Base-by-base conservation (phyloP, 2,113 vertebrate genomes). In the Solenodon paradoxus region DNA sequence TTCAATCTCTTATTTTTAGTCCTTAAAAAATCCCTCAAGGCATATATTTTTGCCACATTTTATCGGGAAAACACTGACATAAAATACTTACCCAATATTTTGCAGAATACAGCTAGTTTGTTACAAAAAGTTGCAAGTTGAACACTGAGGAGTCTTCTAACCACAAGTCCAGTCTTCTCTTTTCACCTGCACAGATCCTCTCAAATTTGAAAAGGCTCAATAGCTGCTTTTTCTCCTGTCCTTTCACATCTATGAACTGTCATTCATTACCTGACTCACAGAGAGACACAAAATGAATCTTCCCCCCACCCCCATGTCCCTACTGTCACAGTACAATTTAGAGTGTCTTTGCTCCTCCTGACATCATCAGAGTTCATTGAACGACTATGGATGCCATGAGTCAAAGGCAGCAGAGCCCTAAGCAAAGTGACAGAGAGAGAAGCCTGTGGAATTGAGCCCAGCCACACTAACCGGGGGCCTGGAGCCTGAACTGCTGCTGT, bases 361-460 rank as follows among this genome's bases (percentile, higher is more conserved):
- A 55, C 20, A 38, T 9, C 53, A 32, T 61, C 42, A 30, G 32
- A 42, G 45, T 20, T 38, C 28, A 45, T 15, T 5, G 24, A 83
- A 42, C 24, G 17, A 26, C 38, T 35, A 24, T 59, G 42, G 51
- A 78, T 10, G 0, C 42, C 51, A 3, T 24, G 71, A 35, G 30
- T 42, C 72, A 42, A 86, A 79, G n/a, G 10, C 8, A 49, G 30
- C 66, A 42, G 40, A 71, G 38, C 7, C 22, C 16, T 11, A 35
- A n/a, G 12, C 55, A 47, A 59, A 26, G 19, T 88, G 66, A 49
- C 20, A 35, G 17, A 28, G 24, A 85, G 6, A 13, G 1, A 64
- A 38, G 12, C 2, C 0, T 15, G 1, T 1, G 1, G 68, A 83
- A 28, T 1, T 1, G 3, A 78, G 35, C 4, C 47, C 32, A 57